Base-by-base conservation (phyloP, 2,888 invertebrate species). In the Clivina fossor region DNA sequence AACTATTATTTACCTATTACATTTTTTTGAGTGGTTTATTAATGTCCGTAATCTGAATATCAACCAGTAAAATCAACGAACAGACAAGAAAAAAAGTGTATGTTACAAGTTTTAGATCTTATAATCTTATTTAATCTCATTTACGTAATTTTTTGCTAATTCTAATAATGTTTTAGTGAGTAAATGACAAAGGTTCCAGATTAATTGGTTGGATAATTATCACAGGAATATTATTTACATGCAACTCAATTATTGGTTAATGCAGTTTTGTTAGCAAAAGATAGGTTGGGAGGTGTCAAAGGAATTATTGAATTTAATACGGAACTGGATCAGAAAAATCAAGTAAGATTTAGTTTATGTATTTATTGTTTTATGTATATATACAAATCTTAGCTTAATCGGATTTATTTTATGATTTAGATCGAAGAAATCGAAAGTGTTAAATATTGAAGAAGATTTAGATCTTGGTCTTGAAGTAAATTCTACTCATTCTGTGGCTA, bases 21-120 rank as follows among this genome's bases (percentile, higher is more conserved):
- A 53, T 22, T 58, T 67, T 67, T 37, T 73, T 90, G 90, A 88
- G 88, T 71, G 90, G 91, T 54, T 79, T 91, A 55, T 78, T 98
- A 63, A 96, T 97, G 85, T 92, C 93, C 56, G 95, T 98, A 40
- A 95, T 98, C 63, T 84, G 95, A 62, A 93, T 98, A 57, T 95
- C 95, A 19, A 89, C 94, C 5, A 93, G 93, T 76, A 93, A 93
- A 72, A 93, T 92, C 3, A 91, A 91, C 70, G 94, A 94, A 69
- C 93, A 97, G 69, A 76, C 83, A 97, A n/a, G 94, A 98, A 68
- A 95, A 97, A 68, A 93, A 93, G 69, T 88, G 94, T 69, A 90
- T 93, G 55, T 73, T 95, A 33, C 83, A 89, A 62, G 83, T 96
- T 74, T 74, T 97, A 35, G 90, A 94, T 64, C 90, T 95, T 75